Evolutionary conservation across 2,888 invertebrate species (phyloP), one percentile per base, ranked within the genome.

Genomic region (Sicus ferrugineus): DNA sequence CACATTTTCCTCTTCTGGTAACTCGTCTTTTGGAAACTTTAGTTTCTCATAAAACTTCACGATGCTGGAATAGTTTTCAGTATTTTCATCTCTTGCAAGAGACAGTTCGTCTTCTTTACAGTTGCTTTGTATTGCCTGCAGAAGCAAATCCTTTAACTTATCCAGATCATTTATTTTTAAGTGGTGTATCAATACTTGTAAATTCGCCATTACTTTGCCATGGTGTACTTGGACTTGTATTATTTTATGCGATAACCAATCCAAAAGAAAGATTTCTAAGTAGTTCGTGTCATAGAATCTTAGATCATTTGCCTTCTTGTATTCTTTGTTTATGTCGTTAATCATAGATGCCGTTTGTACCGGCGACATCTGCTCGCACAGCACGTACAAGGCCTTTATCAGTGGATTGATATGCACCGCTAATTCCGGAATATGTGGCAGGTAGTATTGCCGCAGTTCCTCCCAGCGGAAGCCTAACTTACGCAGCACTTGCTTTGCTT

Each of bases 301-400:
- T 26, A 82, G 59, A 4, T 81, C 79, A 0, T 70, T 69, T 2
- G 69, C 31, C 3, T 73, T 67, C 26, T 73, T 70, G 42, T 75
- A 70, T 66, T 74, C 70, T 16, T 81, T 79, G 38, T 76, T 76
- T 6, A 81, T 70, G 1, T 73, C 72, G 5, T 79, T 50, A 0
- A 83, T 76, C 2, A 83, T 71, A 4, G 75, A 70, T 0, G 77
- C 77, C 0, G 83, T 80, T 73, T 86, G 79, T 0, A 73, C 73
- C 0, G 74, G 70, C 0, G 80, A 77, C 63, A 88, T 75, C 63
- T 82, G 78, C 70, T 88, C 88, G 70, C 86, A 86, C 19, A 88
- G 75, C 3, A 75, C 67, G 76, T 87, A 88, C 2, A 88, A 74
- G 0, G 80, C 81, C 78, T 88, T 88, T 4, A 87, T 77, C 19